A percentile compares a stretch with the other conserved stretches of the same genome.
These are phyloP conservation scores for Parnassius mnemosyne DNA, from an alignment of 2,888 invertebrate genomes.

Conservation along the genomic window DNA sequence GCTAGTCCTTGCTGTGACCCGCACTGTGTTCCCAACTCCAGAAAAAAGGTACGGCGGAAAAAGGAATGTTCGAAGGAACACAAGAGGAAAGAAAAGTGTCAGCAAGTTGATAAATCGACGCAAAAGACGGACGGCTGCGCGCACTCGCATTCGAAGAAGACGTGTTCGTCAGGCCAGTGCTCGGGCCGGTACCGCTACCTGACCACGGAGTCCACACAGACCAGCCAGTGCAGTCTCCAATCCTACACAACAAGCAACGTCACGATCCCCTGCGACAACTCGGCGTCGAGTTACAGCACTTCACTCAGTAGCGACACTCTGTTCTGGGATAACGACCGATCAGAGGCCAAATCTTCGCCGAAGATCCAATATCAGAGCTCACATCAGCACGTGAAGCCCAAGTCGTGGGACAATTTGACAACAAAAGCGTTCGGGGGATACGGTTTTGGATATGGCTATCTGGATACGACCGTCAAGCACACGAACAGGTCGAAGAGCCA, in stretches of 20 bases:
- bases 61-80: constrained; percentile 83
- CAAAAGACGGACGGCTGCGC: constrained; percentile 70
- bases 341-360: constrained; percentile 67
- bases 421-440: constrained; percentile 93
- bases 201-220: constrained; percentile 84
- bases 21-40: constrained; percentile 87
- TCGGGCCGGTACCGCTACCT: constrained; percentile 81
- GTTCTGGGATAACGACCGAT: constrained; percentile 86
- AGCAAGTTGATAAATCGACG: constrained; percentile 73
- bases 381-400: constrained; percentile 84
- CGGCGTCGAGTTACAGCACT: constrained; percentile 90
- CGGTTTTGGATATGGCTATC: constrained; percentile 91
- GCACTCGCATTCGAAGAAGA: constrained; percentile 70
- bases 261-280: constrained; percentile 83
- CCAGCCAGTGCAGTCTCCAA: constrained; percentile 90
- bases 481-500: constrained; percentile 68
- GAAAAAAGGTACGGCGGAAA: constrained; percentile 74
- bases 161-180: constrained; percentile 62
- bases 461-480: constrained; percentile 82
- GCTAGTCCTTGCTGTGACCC: constrained; percentile 94
- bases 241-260: constrained; percentile 90
- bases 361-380: constrained; percentile 74
- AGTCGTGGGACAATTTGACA: constrained; percentile 94
- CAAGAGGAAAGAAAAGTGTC: constrained; percentile 80
- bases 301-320: constrained; percentile 92